A percentile compares a stretch with the other conserved stretches of the same genome.
Conservation (phyloP, 2,888 invertebrate species). For the Cephalotes varians region DNA sequence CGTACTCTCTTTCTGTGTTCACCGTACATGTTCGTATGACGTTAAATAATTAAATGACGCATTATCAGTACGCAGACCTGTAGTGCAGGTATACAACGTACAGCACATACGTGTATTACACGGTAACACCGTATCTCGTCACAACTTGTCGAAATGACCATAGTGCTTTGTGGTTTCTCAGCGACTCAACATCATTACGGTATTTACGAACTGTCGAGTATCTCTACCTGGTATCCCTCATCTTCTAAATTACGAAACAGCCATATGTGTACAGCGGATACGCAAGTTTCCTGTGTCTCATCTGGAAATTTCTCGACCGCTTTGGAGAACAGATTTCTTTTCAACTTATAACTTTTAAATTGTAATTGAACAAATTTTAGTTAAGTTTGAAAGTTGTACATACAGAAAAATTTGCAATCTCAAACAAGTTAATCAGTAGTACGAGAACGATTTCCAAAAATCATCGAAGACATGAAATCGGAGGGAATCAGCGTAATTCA, state of each 20-base stretch:
- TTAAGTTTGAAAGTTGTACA: background rate
- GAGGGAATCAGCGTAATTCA: background rate
- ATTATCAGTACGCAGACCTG: constrained; percentile 69
- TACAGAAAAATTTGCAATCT: background rate
- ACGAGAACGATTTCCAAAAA: background rate
- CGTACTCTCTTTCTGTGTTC: constrained; percentile 23
- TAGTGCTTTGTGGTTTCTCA: constrained; percentile 35
- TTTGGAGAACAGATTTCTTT: background rate
- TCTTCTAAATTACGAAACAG: background rate
- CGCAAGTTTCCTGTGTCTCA: background rate
- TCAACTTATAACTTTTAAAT: background rate
- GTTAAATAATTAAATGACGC: constrained; percentile 77
- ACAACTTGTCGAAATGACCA: background rate
- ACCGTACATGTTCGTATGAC: constrained; percentile 59
- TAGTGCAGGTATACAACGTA: constrained; percentile 33
- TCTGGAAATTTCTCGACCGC: background rate
- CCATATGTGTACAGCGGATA: background rate
- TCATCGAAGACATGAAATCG: background rate
- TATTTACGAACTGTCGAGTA: constrained; percentile 49
- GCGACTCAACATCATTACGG: constrained; percentile 49
- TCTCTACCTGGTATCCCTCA: background rate
- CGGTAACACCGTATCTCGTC: constrained; percentile 55
- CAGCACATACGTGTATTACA: constrained; percentile 66
- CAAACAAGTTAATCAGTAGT: background rate
- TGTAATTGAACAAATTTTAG: background rate